A percentile compares a stretch with the other conserved stretches of the same genome.
Evolutionary conservation across 2,113 vertebrate species (phyloP).

Genomic region (Mirza zaza): DNA sequence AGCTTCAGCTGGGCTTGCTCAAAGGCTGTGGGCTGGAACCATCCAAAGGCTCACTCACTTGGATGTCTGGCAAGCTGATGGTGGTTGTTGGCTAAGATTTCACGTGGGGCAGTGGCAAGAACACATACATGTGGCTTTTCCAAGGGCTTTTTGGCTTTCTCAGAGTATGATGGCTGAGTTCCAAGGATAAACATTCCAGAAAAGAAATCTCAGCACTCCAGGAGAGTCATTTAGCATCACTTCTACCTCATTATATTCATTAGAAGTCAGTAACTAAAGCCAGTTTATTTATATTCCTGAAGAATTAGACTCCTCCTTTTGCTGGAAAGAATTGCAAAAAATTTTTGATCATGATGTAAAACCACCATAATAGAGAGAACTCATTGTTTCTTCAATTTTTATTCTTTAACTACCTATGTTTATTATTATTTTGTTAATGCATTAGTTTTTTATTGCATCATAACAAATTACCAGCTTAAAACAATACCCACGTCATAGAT

Average conservation of each 20-base stretch:
- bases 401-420: background rate
- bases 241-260: conserved; percentile 34
- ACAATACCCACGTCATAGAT: background rate
- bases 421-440: background rate
- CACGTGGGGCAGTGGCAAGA: conserved; percentile 4
- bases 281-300: background rate
- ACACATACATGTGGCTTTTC: conserved; percentile 23
- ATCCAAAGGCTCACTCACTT: background rate
- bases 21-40: background rate
- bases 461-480: background rate
- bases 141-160: conserved; percentile 16
- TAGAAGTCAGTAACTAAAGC: background rate
- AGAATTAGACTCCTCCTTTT: background rate
- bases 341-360: background rate
- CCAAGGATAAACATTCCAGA: conserved; percentile 29
- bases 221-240: background rate
- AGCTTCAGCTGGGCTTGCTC: background rate
- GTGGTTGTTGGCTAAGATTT: conserved; percentile 32
- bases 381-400: background rate
- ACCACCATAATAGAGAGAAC: background rate
- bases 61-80: conserved; percentile 2
- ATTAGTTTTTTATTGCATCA: background rate
- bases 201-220: conserved; percentile 13
- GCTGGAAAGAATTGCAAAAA: background rate
- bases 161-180: background rate